Evolutionary conservation across 2,113 vertebrate genomes (phyloP).

Genomic region (Terrapene triunguis): DNA sequence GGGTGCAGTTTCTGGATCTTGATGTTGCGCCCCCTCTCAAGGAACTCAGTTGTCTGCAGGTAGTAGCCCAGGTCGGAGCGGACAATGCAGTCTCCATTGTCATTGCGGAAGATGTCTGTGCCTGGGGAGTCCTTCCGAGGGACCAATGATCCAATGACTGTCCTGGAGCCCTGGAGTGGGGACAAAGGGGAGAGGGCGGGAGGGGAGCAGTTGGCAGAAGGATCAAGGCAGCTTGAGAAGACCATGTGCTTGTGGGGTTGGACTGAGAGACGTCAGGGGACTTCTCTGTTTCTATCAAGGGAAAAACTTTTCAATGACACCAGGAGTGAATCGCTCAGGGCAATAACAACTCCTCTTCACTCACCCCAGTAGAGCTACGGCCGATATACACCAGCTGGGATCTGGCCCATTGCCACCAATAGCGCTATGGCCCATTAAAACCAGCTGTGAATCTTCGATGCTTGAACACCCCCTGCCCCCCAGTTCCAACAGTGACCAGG

Average conservation of each 20-base stretch:
- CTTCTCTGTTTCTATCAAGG: not conserved
- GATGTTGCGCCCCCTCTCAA: not conserved
- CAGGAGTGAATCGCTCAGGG: too few relatives aligned
- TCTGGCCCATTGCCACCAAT: too few relatives aligned
- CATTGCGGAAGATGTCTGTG: not conserved
- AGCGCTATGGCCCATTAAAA: too few relatives aligned
- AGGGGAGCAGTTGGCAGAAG: not conserved
- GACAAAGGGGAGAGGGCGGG: not conserved
- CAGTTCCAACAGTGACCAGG: too few relatives aligned
- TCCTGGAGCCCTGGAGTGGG: not conserved
- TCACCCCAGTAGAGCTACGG: too few relatives aligned
- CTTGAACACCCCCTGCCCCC: too few relatives aligned
- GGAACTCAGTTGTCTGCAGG: not conserved
- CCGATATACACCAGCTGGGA: too few relatives aligned
- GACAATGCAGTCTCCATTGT: not conserved
- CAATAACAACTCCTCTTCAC: too few relatives aligned
- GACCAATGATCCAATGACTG: not conserved
- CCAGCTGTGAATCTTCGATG: too few relatives aligned
- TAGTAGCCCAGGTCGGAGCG: not conserved
- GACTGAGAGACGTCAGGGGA: not conserved
- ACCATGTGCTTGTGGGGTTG: too few relatives aligned
- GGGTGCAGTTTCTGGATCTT: not conserved
- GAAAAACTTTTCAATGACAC: too few relatives aligned
- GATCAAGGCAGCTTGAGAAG: not conserved
- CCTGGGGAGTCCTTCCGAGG: not conserved